Evolutionary conservation across 2,113 vertebrate genomes (phyloP).

Genomic region (Empidonax traillii): DNA sequence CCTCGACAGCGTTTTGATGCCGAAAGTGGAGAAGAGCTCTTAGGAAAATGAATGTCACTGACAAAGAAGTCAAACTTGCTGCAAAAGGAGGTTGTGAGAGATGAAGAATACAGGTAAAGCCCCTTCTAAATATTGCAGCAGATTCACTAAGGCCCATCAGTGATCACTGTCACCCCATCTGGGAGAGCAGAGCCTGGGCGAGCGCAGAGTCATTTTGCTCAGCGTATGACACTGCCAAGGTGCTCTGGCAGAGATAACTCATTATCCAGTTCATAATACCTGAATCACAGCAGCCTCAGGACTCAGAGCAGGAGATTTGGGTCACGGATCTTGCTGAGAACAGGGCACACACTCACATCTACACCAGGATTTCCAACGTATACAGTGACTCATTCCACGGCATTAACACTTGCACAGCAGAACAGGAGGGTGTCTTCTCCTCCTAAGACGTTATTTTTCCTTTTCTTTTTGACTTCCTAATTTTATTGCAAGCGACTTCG

Average conservation of each 20-base stretch:
- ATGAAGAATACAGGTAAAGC: neutral
- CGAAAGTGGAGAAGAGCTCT: neutral
- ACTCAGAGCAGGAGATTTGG: neutral
- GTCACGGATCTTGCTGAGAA: neutral
- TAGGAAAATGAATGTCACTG: neutral
- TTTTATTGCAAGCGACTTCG: constrained; percentile 48
- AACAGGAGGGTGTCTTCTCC: neutral
- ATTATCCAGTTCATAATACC: neutral
- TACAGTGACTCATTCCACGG: neutral
- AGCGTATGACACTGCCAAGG: neutral
- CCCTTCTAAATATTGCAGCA: constrained; percentile 26
- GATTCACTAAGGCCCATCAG: constrained; percentile 8
- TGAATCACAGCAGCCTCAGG: neutral
- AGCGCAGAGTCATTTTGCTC: neutral
- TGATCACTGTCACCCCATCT: neutral
- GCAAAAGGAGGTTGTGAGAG: neutral
- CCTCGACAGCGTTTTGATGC: neutral
- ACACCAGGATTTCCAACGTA: neutral
- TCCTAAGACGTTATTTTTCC: neutral
- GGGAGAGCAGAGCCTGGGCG: constrained; percentile 24
- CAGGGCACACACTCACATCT: neutral
- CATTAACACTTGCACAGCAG: neutral
- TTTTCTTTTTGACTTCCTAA: constrained; percentile 1
- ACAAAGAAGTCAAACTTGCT: neutral
- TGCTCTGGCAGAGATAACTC: neutral